These are phyloP conservation scores for Agapornis canus DNA, from an alignment of 2,797 vertebrate genomes.

Conservation along the genomic window DNA sequence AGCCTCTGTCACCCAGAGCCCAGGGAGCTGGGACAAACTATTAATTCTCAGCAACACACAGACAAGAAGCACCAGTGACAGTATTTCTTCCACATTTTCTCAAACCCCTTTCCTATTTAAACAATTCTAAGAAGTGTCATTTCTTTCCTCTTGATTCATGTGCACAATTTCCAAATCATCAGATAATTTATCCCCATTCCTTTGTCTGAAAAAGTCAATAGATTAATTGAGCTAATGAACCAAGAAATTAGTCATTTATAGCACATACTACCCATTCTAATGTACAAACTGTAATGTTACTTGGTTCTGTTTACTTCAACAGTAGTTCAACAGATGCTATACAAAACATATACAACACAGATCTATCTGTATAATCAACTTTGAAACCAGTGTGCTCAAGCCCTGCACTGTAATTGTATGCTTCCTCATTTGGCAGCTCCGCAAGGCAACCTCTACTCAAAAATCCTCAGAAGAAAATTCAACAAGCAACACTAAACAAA, in stretches of 20 bases:
- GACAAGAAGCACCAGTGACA: background rate
- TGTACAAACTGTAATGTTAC: background rate
- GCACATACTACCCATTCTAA: background rate
- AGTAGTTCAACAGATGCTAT: background rate
- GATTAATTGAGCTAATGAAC: background rate
- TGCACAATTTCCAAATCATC: background rate
- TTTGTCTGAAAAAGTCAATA: background rate
- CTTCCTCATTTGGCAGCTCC: background rate
- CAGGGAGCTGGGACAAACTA: background rate
- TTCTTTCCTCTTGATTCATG: background rate
- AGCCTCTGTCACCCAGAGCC: background rate
- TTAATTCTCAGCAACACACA: background rate
- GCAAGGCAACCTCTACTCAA: background rate
- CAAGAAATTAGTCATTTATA: background rate
- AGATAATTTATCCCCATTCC: background rate
- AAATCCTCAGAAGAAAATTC: background rate
- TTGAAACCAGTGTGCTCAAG: background rate
- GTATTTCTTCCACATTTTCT: background rate
- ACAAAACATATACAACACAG: background rate
- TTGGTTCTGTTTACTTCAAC: background rate
- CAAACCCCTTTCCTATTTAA: background rate
- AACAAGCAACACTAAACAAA: background rate
- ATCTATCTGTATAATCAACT: background rate
- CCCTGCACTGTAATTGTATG: background rate
- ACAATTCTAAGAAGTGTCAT: accelerated